Conservation (phyloP, 1,140 invertebrate genomes). For the Bombus huntii region DNA sequence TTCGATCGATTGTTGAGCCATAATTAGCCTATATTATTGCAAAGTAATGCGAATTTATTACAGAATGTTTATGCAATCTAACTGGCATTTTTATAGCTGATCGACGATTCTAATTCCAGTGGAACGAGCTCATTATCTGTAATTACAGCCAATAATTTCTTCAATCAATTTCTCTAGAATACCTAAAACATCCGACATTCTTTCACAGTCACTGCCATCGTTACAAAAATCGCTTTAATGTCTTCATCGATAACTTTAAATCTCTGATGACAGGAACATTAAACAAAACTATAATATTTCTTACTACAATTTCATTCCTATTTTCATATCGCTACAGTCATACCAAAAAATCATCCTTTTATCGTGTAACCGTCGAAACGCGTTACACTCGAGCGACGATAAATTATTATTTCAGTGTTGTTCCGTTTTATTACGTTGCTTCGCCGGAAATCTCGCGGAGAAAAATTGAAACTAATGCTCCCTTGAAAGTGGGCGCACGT, state of each 20-base stretch:
- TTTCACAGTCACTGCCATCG: too few relatives aligned
- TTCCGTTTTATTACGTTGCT: neutral
- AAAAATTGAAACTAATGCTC: conserved; percentile 11
- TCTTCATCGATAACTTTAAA: too few relatives aligned
- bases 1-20: neutral
- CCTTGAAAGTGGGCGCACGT: neutral
- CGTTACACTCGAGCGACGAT: neutral
- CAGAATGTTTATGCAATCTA: neutral
- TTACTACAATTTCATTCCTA: neutral
- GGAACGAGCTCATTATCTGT: neutral
- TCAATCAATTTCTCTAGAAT: neutral
- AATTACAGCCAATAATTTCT: neutral
- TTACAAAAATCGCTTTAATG: too few relatives aligned
- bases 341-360: neutral
- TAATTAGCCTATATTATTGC: neutral
- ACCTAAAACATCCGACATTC: neutral
- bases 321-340: neutral
- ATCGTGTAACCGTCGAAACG: neutral
- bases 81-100: neutral
- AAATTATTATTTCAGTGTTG: neutral
- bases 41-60: neutral
- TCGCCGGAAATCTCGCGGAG: neutral
- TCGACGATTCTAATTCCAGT: neutral
- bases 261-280: too few relatives aligned
- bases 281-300: too few relatives aligned